Evolutionary conservation across 2,797 vertebrate species (phyloP).

Genomic region (Rhadinocentrus ornatus): DNA sequence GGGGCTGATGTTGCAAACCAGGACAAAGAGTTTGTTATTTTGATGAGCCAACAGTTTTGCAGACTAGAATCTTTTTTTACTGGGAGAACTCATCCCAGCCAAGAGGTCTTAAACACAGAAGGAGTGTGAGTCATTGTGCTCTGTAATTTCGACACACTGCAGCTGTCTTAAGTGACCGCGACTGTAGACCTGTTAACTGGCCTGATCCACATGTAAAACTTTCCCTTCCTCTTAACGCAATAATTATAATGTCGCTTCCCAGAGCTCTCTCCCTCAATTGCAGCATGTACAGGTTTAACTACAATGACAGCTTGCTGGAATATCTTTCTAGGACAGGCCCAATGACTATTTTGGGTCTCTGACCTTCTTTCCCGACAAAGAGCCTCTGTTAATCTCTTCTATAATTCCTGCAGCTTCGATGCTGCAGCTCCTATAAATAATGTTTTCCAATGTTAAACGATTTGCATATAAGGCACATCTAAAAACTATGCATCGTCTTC

Average conservation of each 20-base stretch:
- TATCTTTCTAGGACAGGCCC: conserved; percentile 67
- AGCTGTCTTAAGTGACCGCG: conserved; percentile 77
- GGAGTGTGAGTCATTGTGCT: conserved; percentile 71
- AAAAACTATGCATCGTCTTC: conserved; percentile 53
- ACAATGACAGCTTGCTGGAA: conserved; percentile 71
- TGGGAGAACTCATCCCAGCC: conserved; percentile 56
- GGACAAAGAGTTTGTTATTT: conserved; percentile 67
- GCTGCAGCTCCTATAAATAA: conserved; percentile 66
- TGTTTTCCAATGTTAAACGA: conserved; percentile 57
- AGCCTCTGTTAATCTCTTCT: conserved; percentile 70
- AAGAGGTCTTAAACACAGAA: conserved; percentile 67
- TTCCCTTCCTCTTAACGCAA: conserved; percentile 74
- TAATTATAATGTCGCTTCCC: conserved; percentile 81
- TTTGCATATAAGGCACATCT: conserved; percentile 49
- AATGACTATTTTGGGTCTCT: conserved; percentile 73
- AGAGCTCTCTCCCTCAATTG: conserved; percentile 63
- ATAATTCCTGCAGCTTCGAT: conserved; percentile 55
- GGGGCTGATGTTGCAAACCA: conserved; percentile 32
- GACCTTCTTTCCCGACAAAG: conserved; percentile 75
- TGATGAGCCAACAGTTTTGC: conserved; percentile 69
- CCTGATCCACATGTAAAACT: conserved; percentile 79
- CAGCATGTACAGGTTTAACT: conserved; percentile 72
- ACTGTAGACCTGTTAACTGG: conserved; percentile 78
- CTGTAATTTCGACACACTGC: conserved; percentile 78
- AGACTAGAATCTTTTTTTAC: conserved; percentile 56